Evolutionary conservation across 2,113 vertebrate species (phyloP), one percentile per base, ranked within the genome.

Genomic region (Gobius niger): DNA sequence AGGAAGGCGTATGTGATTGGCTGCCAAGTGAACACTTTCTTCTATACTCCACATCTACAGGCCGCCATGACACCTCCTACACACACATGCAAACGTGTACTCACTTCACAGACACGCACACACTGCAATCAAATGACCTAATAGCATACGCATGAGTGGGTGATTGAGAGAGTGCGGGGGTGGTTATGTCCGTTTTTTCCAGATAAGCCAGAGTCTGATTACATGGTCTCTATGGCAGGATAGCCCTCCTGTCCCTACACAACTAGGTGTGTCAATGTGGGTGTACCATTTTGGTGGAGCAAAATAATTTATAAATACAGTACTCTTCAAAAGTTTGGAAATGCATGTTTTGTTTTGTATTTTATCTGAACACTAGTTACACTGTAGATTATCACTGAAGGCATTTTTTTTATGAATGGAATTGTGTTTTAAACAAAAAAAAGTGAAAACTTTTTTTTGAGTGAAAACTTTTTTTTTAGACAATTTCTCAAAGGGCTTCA

Each of bases 21-120:
- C 82, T 73, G 86, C 85, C 84, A 86, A 82, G 72, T 72, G 84
- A 84, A 86, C 83, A 86, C 71, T 84, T 88, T 84, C 79, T 76
- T 79, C 80, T 85, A 65, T 76, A 84, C 70, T 74, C 60, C 15
- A 72, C 72, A 18, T 80, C 63, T 52, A 76, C 49, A 72, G 65
- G 73, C 74, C 79, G 82, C 81, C 78, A 88, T 68, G 77, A 82
- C 76, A 79, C 81, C 82, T 78, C 83, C 83, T 47, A 87, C 86
- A 78, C 81, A 61, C 44, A 64, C 1, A 77, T 14, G 40, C 63
- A 68, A 70, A 70, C 54, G 69, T 19, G 71, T 24, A 63, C 47
- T 62, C 42, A 60, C 19, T 68, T 64, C 47, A 47, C 61, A 77
- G 66, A 70, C 54, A 83, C 18, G 63, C 44, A 72, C 63, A 52